Evolutionary conservation across 2,113 vertebrate species (phyloP), one percentile per base, ranked within the genome.

Genomic region (Anolis sagrei): DNA sequence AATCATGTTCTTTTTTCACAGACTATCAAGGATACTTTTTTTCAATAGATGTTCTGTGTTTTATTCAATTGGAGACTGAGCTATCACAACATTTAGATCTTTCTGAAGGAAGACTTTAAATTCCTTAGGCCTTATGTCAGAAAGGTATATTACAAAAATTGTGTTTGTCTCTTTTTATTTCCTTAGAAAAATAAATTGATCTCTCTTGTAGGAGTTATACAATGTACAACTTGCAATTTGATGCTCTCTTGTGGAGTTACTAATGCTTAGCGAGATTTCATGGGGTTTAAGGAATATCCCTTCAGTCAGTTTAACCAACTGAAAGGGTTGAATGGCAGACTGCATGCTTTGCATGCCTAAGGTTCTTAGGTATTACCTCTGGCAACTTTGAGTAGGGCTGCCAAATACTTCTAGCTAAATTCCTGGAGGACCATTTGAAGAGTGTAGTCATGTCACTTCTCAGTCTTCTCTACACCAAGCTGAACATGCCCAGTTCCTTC

Each of bases 201-300:
- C 14, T 58, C 14, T 58, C 18, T 58, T 58, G 54, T 58, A 58
- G 54, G 54, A 58, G 54, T 58, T 16, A 58, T 18, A 58, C 27
- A 76, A 76, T 1, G 0, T 51, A 19, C 74, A n/a, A 2, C 13
- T 76, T 76, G 4, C 27, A 76, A 44, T 62, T 13, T 58, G 58
- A 27, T 48, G 75, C 58, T 62, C n/a, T 32, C 54, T 58, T 62
- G 36, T 64, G 58, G 5, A 62, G 54, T 36, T 58, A 44, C 34
- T 75, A 62, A n/a, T 62, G 82, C 32, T 72, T 76, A 91, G 88
- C 72, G 93, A 88, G 88, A 86, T 90, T 34, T 82, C 80, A 91
- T n/a, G 32, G 32, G 51, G 48, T 5, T 32, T 62, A 62, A 9
- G 14, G 1, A 58, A 58, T 19, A 58, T 58, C 54, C 54, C 4